These are phyloP conservation scores for Dryas iulia DNA, from an alignment of 1,140 invertebrate species.

Conservation along the genomic window DNA sequence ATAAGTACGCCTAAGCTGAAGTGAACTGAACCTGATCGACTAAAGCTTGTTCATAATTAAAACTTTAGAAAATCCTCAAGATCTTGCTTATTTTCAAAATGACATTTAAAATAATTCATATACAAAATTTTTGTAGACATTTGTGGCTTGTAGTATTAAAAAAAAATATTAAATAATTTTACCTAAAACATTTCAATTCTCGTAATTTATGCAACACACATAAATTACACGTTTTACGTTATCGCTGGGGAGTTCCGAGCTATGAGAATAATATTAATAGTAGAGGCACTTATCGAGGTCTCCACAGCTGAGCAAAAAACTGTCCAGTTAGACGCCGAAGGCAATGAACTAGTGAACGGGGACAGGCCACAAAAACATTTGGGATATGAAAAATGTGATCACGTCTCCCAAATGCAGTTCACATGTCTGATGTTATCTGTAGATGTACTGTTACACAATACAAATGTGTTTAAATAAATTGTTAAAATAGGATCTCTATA, in stretches of 20 bases:
- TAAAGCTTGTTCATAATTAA: too few species aligned
- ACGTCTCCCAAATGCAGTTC: conserved; percentile 6
- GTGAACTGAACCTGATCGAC: too few species aligned
- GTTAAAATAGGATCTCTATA: background rate
- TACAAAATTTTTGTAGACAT: too few species aligned
- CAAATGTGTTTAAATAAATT: too few species aligned
- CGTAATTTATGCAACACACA: background rate
- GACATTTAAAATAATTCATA: too few species aligned
- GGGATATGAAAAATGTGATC: conserved; percentile 30
- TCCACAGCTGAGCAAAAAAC: conserved; percentile 53
- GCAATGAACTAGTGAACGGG: conserved; percentile 64
- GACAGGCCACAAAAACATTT: conserved; percentile 63
- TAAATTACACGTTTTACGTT: background rate
- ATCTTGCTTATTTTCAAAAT: too few species aligned
- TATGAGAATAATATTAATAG: conserved; percentile 5
- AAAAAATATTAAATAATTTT: too few species aligned
- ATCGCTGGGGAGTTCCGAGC: background rate
- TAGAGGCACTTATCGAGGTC: conserved; percentile 23
- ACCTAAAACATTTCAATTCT: too few species aligned
- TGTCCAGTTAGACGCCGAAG: conserved; percentile 69
- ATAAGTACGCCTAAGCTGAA: too few species aligned
- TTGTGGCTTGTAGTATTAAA: too few species aligned
- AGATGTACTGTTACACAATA: background rate
- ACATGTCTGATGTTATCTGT: background rate
- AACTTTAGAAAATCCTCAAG: too few species aligned